Evolutionary conservation across 2,113 vertebrate genomes (phyloP), one percentile per base, ranked within the genome.

Genomic region (Nannospalax galili): DNA sequence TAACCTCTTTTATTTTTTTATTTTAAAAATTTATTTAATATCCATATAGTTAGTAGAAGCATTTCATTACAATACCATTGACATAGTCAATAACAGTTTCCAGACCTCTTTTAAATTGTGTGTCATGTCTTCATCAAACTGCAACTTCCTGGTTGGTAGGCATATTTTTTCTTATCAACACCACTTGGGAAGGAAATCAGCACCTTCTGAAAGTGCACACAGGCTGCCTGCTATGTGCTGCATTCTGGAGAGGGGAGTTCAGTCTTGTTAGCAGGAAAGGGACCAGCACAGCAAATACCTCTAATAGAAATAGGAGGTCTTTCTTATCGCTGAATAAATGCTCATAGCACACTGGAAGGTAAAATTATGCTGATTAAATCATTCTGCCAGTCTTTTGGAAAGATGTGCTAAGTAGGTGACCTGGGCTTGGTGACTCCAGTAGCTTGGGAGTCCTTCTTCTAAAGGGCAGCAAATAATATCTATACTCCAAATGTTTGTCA

Each of bases 81-180:
- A n/a, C n/a, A n/a, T n/a, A n/a, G n/a, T n/a, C n/a, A n/a, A n/a
- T n/a, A n/a, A n/a, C n/a, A n/a, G n/a, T n/a, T n/a, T n/a, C n/a
- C 79, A 85, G 92, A 92, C 48, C 11, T 2, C 88, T 97, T 79
- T 95, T 28, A 64, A 92, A 69, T 24, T 84, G 84, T 94, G 97
- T 75, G 24, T 88, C 95, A 20, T 78, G 64, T 84, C 90, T 97
- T 93, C 78, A 80, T 14, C 89, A 92, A 79, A 95, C 58, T 89
- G 67, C 84, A 77, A 19, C 58, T 94, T 97, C 65, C 56, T 35
- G 58, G 48, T 8, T 17, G 6, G 58, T 5, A 67, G 24, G 67
- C 42, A 67, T 45, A 56, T 42, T 69, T 20, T 35, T 67, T 30
- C 60, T 7, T 42, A 62, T 19, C 42, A 77, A 26, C 64, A 32